Evolutionary conservation across 2,888 invertebrate species (phyloP).

Genomic region (Stenichneumon culpator): DNA sequence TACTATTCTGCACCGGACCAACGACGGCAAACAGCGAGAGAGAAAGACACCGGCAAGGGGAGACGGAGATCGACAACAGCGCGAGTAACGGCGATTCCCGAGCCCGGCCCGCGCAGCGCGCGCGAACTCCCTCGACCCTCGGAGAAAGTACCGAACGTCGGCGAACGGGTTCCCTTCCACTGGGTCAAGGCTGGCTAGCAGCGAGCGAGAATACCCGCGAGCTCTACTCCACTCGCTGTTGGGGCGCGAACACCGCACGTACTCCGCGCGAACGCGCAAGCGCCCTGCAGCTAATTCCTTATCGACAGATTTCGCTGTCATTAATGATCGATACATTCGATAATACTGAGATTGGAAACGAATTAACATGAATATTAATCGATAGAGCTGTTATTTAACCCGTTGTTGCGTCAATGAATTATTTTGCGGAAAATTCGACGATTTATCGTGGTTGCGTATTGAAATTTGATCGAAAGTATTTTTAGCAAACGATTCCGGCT

Average conservation of each 20-base stretch:
- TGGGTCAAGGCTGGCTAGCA: conserved; percentile 73
- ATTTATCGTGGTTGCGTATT: background rate
- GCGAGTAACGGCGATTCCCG: conserved; percentile 65
- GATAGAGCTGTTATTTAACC: background rate
- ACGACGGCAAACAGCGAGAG: conserved; percentile 6
- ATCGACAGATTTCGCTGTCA: conserved; percentile 8
- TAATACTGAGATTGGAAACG: background rate
- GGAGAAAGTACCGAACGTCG: conserved; percentile 73
- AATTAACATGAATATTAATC: conserved; percentile 1
- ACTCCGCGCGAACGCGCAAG: background rate
- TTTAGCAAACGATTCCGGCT: background rate
- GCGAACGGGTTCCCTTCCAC: conserved; percentile 71
- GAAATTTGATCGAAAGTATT: background rate
- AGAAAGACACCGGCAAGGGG: conserved; percentile 49
- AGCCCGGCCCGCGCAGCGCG: conserved; percentile 38
- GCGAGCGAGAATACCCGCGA: conserved; percentile 55
- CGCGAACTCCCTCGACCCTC: conserved; percentile 67
- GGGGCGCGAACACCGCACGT: conserved; percentile 37
- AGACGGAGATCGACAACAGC: conserved; percentile 44
- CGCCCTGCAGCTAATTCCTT: conserved; percentile 52
- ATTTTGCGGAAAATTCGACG: background rate
- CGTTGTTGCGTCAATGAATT: background rate
- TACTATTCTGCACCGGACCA: background rate
- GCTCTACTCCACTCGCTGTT: conserved; percentile 41
- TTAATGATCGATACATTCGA: conserved; percentile 4